Conservation (phyloP, 2,797 vertebrate species). For the Rhinatrema bivittatum region DNA sequence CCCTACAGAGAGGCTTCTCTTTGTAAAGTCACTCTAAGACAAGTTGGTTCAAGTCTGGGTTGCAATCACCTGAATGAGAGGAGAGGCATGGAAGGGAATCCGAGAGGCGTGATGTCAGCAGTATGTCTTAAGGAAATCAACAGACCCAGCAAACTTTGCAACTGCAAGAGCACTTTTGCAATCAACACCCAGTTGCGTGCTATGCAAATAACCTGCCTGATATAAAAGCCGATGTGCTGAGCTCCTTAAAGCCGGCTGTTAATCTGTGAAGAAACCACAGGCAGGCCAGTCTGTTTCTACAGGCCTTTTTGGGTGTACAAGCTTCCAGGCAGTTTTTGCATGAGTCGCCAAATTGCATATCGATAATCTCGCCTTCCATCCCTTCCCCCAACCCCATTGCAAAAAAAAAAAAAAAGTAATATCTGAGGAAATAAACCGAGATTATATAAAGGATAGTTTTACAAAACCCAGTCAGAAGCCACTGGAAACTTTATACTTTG, state of each 20-base stretch:
- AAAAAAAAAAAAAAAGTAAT: constrained; percentile 3
- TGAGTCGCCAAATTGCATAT: constrained; percentile 18
- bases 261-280: constrained; percentile 51
- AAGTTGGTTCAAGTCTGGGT: constrained; percentile 57
- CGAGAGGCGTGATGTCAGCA: constrained; percentile 56
- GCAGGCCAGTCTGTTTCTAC: constrained; percentile 37
- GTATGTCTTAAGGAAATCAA: constrained; percentile 53
- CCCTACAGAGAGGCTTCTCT: no score
- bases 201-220: constrained; percentile 48
- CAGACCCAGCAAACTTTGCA: constrained; percentile 40
- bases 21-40: constrained; percentile 62
- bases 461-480: no score
- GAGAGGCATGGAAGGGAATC: constrained; percentile 40
- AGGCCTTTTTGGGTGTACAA: constrained; percentile 44
- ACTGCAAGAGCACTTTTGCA: constrained; percentile 21
- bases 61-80: constrained; percentile 64
- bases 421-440: no score
- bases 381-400: not conserved
- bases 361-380: no score
- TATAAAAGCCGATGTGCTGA: constrained; percentile 33
- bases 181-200: constrained; percentile 15
- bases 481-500: no score
- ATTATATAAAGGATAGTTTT: no score
- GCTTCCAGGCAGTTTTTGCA: constrained; percentile 13
- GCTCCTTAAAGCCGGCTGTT: constrained; percentile 36